phyloP scores from a whole-genome alignment of 2,113 vertebrate genomes.

The Bucco capensis region DNA sequence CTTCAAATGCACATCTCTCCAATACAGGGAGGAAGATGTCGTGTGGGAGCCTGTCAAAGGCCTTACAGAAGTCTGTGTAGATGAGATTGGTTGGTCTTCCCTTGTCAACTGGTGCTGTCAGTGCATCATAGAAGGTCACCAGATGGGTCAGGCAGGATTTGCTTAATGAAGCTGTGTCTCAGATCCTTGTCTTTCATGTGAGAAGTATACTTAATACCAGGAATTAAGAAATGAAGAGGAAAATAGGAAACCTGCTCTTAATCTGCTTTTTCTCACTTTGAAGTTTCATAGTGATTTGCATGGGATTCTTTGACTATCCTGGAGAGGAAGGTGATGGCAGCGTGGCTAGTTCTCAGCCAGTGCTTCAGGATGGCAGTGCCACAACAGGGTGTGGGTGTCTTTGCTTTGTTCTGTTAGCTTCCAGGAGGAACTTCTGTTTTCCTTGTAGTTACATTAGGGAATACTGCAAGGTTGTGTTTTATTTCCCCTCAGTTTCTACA shows the following conservation, averaged over 20 bases:
- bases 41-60: too few species aligned
- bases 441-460: background rate
- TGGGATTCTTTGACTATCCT: background rate
- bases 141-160: too few species aligned
- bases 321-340: background rate
- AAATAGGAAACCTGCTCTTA: background rate
- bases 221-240: background rate
- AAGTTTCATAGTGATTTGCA: rapidly evolving
- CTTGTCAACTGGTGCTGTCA: too few species aligned
- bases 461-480: background rate
- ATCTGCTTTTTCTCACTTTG: background rate
- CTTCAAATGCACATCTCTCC: too few species aligned
- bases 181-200: too few species aligned
- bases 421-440: background rate
- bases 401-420: background rate
- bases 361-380: background rate
- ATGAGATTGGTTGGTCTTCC: too few species aligned
- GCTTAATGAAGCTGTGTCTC: too few species aligned
- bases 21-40: too few species aligned
- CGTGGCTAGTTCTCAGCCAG: background rate
- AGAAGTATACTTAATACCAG: background rate
- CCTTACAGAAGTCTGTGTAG: too few species aligned
- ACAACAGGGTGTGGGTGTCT: background rate
- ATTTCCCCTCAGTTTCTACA: background rate
- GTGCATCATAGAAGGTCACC: too few species aligned